Percentiles rank a stretch among this genome's conserved stretches.
Evolutionary conservation across 2,113 vertebrate species (phyloP).

Genomic region (Phasianus colchicus): DNA sequence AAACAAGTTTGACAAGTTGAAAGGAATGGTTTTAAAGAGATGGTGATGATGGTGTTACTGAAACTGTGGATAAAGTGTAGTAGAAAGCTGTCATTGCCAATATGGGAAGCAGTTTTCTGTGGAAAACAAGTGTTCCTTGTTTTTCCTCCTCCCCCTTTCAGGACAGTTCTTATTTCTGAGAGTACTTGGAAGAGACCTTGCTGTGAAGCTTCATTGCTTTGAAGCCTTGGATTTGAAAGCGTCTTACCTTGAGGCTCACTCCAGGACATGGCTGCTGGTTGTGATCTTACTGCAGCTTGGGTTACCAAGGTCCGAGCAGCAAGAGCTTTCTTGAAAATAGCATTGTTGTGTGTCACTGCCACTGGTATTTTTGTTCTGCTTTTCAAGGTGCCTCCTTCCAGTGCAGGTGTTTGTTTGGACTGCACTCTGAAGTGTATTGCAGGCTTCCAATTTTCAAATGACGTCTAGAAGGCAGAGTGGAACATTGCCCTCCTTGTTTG

Average conservation of each 20-base stretch:
- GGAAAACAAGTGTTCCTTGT: background rate
- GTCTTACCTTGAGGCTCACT: background rate
- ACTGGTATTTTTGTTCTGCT: background rate
- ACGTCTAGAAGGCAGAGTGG: background rate
- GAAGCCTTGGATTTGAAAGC: background rate
- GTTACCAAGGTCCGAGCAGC: background rate
- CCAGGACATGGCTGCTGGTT: background rate
- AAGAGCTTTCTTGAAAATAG: background rate
- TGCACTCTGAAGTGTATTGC: background rate
- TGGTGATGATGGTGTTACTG: background rate
- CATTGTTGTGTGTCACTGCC: background rate
- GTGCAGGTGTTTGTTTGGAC: background rate
- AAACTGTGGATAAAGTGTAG: background rate
- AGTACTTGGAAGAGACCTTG: background rate
- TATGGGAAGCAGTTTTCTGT: background rate
- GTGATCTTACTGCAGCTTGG: background rate
- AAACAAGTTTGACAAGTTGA: background rate
- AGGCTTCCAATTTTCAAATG: background rate
- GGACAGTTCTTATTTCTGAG: background rate
- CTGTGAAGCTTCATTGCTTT: background rate
- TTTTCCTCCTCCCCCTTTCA: background rate
- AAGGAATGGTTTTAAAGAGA: background rate
- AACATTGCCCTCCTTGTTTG: slow-evolving; percentile 36
- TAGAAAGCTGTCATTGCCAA: background rate
- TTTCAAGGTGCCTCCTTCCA: background rate